phyloP scores from a whole-genome alignment of 2,888 invertebrate species.

The Cerceris ruficornis region DNA sequence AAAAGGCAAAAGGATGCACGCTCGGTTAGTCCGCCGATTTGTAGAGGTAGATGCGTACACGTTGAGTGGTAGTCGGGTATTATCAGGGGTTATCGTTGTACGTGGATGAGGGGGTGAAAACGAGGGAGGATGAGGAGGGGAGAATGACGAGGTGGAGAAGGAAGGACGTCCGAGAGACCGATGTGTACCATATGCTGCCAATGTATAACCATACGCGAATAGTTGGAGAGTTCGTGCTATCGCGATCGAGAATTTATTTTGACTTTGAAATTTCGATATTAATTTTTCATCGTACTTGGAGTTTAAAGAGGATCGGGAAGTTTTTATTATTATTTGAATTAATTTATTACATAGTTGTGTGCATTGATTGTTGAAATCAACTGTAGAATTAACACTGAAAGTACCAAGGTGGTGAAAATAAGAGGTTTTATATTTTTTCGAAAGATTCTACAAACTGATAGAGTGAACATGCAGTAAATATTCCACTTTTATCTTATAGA shows the following conservation, averaged over 20 bases:
- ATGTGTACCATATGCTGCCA: constrained; percentile 72
- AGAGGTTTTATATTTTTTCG: too few species aligned
- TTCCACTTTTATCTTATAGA: too few species aligned
- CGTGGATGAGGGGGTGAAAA: constrained; percentile 34
- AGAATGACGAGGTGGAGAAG: constrained; percentile 31
- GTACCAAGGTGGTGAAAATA: too few species aligned
- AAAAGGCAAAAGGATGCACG: constrained; percentile 14
- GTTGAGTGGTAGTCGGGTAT: constrained; percentile 60
- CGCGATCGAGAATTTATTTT: background rate
- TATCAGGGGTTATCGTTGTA: constrained; percentile 74
- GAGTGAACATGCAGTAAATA: too few species aligned
- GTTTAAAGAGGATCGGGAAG: too few species aligned
- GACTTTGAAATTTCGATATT: background rate
- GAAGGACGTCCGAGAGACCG: constrained; percentile 57
- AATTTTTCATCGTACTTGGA: too few species aligned
- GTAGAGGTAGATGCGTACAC: constrained; percentile 18
- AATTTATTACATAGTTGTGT: too few species aligned
- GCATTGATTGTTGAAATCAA: too few species aligned
- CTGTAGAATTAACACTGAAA: too few species aligned
- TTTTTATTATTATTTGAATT: too few species aligned
- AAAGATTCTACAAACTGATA: too few species aligned
- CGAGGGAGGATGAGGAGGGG: constrained; percentile 26
- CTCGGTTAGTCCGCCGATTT: background rate
- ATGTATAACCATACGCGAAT: constrained; percentile 24
- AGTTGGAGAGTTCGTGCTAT: constrained; percentile 34